Conservation (phyloP, 2,888 invertebrate species). For the Siphlonurus alternatus region DNA sequence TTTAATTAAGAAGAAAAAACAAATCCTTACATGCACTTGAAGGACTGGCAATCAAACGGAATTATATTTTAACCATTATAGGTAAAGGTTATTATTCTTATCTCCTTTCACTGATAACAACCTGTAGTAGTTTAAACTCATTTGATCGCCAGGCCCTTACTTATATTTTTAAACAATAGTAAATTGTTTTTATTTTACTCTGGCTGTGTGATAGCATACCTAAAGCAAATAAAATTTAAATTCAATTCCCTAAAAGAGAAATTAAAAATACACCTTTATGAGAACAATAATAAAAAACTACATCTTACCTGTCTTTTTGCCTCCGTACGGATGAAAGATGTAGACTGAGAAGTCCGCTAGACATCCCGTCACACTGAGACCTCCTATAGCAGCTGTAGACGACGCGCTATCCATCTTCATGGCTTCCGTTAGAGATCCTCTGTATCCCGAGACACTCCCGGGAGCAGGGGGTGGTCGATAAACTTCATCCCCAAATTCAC, state of each 20-base stretch:
- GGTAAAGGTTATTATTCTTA: too few species aligned
- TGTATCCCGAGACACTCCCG: background rate
- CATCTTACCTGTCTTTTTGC: constrained; percentile 67
- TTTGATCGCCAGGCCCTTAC: too few species aligned
- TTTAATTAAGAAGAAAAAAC: too few species aligned
- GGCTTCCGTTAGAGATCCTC: background rate
- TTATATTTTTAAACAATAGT: too few species aligned
- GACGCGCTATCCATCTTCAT: constrained; percentile 13
- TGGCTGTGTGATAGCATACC: too few species aligned
- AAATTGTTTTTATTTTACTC: too few species aligned
- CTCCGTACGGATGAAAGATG: constrained; percentile 96
- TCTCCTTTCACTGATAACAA: too few species aligned
- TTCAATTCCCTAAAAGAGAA: background rate
- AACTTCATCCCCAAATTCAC: constrained; percentile 34
- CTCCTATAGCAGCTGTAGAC: constrained; percentile 56
- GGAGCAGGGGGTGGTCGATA: constrained; percentile 13
- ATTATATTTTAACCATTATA: too few species aligned
- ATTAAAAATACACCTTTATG: background rate
- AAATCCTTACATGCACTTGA: too few species aligned
- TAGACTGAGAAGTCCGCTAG: constrained; percentile 94
- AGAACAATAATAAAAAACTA: too few species aligned
- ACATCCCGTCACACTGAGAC: constrained; percentile 87
- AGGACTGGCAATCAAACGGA: too few species aligned
- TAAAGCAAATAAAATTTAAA: background rate
- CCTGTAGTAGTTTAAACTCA: too few species aligned